Conservation (phyloP, 1,140 invertebrate species). For the Temnothorax nylanderi region DNA sequence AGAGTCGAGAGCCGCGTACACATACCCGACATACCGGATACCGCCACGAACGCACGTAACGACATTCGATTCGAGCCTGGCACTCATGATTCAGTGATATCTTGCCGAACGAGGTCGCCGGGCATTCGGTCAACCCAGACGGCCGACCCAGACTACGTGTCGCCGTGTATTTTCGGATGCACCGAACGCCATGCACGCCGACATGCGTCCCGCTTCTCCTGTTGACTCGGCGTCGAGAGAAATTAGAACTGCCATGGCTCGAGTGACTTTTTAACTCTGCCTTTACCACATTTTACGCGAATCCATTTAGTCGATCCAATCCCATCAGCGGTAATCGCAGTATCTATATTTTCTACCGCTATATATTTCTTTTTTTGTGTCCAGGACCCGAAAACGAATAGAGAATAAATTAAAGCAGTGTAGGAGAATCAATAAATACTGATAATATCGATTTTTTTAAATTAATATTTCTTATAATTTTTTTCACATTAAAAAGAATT, state of each 20-base stretch:
- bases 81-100: constrained; percentile 56
- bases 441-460: neutral
- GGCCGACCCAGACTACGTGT: constrained; percentile 39
- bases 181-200: neutral
- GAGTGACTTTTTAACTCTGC: constrained; percentile 32
- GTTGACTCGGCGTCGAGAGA: constrained; percentile 11
- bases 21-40: constrained; percentile 24
- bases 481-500: neutral
- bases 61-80: constrained; percentile 40
- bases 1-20: constrained; percentile 23
- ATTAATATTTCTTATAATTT: neutral
- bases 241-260: neutral
- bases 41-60: constrained; percentile 23
- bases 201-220: neutral
- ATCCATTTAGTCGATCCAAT: constrained; percentile 22
- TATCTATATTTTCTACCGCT: neutral
- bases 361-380: neutral
- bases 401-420: neutral
- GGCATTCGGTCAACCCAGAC: constrained; percentile 28
- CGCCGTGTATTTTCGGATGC: constrained; percentile 44
- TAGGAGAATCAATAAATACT: neutral
- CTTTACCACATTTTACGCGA: neutral
- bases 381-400: neutral
- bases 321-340: constrained; percentile 6
- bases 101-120: constrained; percentile 43